Base-by-base conservation (phyloP, 2,888 invertebrate species). In the Apantesis nais region DNA sequence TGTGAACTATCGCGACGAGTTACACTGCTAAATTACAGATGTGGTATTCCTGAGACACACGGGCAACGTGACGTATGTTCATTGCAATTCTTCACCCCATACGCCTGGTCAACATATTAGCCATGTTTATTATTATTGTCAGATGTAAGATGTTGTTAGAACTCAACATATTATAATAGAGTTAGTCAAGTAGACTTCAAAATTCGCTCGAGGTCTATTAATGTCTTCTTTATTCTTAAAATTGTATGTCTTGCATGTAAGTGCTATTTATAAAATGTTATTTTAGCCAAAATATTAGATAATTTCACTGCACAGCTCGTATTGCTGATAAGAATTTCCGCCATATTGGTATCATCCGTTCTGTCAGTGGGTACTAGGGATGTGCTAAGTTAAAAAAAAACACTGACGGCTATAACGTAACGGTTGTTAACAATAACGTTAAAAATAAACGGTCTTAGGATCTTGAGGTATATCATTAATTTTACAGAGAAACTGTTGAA, bases 71-170 rank as follows among this genome's bases (percentile, higher is more conserved):
- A 89, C 89, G 90, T 88, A 85, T 79, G 74, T 75, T 78, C 76
- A 83, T 84, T 79, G 78, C 73, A 82, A 83, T 79, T 79, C 81
- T 75, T 78, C 73, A 73, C 75, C 66, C 74, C 70, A 76, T 80
- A 82, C 69, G 71, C 78, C 84, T 79, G 77, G 72, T 78, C 77
- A 83, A 84, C 80, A 83, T 62, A 65, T 67, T 77, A 78, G 74
- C 84, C 81, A 83, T 87, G 85, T 86, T 87, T 88, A 83, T 87
- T 86, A 85, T 85, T 83, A 83, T 85, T 76, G 84, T 84, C 80
- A 81, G 80, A 78, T 83, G 84, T 83, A 80, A 73, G 71, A 58
- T 68, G 71, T 71, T 74, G 55, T 78, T 71, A 68, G 29, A 64
- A 29, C 39, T 74, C 72, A 72, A 70, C 72, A 66, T 67, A 68